phyloP scores from a whole-genome alignment of 2,888 invertebrate species.

The Ormyrus rosae region DNA sequence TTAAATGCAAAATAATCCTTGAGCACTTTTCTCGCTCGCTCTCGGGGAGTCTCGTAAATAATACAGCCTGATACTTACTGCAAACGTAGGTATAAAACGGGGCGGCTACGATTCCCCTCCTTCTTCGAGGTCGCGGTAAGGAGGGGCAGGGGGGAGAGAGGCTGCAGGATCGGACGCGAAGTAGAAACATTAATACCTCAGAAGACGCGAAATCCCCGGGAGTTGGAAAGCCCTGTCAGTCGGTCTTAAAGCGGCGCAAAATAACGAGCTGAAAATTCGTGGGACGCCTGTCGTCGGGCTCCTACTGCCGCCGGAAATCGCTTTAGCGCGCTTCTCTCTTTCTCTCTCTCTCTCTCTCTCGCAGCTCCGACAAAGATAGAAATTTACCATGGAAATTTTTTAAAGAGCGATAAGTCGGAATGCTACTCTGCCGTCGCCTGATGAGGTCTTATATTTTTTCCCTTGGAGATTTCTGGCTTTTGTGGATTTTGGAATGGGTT shows the following conservation, averaged over 20 bases:
- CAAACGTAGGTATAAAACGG: slow-evolving; percentile 5
- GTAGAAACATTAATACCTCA: slow-evolving; percentile 52
- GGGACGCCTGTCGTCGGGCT: slow-evolving; percentile 28
- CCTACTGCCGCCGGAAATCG: slow-evolving; percentile 30
- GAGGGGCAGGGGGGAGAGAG: slow-evolving; percentile 1
- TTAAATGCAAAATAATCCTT: slow-evolving; percentile 32
- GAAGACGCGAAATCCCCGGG: slow-evolving; percentile 32
- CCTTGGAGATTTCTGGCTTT: too few relatives aligned
- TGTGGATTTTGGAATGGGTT: too few relatives aligned
- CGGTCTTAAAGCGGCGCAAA: slow-evolving; percentile 49
- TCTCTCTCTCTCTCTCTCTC: too few relatives aligned
- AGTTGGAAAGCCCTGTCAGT: slow-evolving; percentile 47
- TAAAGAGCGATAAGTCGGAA: not conserved
- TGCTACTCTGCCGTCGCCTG: too few relatives aligned
- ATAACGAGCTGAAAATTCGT: slow-evolving; percentile 52
- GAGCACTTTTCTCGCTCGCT: not conserved
- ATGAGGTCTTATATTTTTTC: too few relatives aligned
- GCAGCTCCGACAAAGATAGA: slow-evolving; percentile 2
- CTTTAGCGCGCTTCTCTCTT: slow-evolving; percentile 14
- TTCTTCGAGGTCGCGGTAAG: too few relatives aligned
- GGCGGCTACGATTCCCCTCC: too few relatives aligned
- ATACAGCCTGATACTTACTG: slow-evolving; percentile 34
- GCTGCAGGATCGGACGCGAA: slow-evolving; percentile 28
- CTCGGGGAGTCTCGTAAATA: slow-evolving; percentile 6
- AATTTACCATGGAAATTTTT: slow-evolving; percentile 26